Base-by-base conservation (phyloP, 1,140 invertebrate species). In the Procambarus clarkii region DNA sequence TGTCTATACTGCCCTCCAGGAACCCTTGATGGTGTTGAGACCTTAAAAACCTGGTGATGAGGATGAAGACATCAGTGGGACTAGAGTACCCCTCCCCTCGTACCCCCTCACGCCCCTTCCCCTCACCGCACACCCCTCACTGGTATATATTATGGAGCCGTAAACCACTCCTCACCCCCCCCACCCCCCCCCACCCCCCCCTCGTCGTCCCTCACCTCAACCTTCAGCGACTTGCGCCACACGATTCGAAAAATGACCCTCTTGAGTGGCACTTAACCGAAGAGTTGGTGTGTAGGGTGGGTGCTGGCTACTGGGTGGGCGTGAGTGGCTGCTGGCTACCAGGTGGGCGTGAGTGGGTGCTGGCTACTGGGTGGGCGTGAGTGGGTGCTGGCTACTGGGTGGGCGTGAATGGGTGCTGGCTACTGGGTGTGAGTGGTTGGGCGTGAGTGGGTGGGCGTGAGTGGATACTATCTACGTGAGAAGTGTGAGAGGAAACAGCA, bases 71-170 rank as follows among this genome's bases (percentile, higher is more conserved):
- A 44, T 58, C 34, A 86, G 74, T 64, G 60, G 60, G 15, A 4
- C 50, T 54, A 11, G 60, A 60, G 60, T 21, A 50, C 50, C 50
- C 50, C 78, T 18, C 50, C 60, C 21, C 60, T 69, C 60, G 4
- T 15, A 15, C 60, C 21, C 60, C 21, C 2, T 69, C 46, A 5
- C 3, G 21, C 48, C 9, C 78, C 18, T 46, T 80, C 78, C 46
- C 48, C 46, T 18, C 46, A 11, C 80, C 18, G 15, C 80, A 8
- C 60, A 15, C 81, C 81, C 81, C 64, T 45, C 24, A 24, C 58
- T 34, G 58, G 44, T 24, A 69, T 84, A 69, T 84, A 69, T 69
- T 84, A 84, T 45, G 44, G 81, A 69, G 81, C 81, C 60, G 81
- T 84, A 84, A 84, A 84, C 15, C 0, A 46, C 81, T 44, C 60